phyloP scores from a whole-genome alignment of 2,888 invertebrate species.

The Lepidochrysops patricia region DNA sequence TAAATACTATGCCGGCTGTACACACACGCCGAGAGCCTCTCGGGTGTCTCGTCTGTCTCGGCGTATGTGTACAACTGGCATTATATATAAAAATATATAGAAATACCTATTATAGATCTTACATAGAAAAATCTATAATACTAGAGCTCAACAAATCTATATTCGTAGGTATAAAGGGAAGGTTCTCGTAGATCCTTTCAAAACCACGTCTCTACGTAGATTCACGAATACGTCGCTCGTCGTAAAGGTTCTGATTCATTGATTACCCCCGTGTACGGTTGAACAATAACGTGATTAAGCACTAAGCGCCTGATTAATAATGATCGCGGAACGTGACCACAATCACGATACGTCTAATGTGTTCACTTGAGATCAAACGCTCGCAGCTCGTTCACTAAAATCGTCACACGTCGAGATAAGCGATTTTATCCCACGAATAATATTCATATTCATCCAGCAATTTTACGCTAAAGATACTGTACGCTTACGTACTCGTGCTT shows the following conservation, averaged over 20 bases:
- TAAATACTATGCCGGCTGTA: no score
- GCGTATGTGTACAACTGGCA: no score
- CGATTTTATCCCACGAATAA: background rate
- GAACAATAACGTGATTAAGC: background rate
- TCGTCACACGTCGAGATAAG: background rate
- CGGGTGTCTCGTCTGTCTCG: no score
- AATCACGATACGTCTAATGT: slow-evolving; percentile 1
- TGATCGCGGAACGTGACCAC: slow-evolving; percentile 1
- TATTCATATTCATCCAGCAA: no score
- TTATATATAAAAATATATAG: no score
- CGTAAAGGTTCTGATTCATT: background rate
- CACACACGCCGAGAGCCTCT: no score
- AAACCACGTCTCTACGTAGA: background rate
- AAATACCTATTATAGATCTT: no score
- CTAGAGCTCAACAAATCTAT: no score
- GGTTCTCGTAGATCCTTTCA: background rate
- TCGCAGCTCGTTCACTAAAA: background rate
- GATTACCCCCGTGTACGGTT: background rate
- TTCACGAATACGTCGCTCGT: background rate
- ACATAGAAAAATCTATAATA: no score
- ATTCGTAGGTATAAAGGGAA: background rate
- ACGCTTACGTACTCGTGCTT: no score
- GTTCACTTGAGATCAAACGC: background rate
- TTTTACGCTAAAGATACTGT: no score
- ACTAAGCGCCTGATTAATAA: slow-evolving; percentile 1